Base-by-base conservation (phyloP, 2,888 invertebrate genomes). In the Imbricaverruca yamaguchii region DNA sequence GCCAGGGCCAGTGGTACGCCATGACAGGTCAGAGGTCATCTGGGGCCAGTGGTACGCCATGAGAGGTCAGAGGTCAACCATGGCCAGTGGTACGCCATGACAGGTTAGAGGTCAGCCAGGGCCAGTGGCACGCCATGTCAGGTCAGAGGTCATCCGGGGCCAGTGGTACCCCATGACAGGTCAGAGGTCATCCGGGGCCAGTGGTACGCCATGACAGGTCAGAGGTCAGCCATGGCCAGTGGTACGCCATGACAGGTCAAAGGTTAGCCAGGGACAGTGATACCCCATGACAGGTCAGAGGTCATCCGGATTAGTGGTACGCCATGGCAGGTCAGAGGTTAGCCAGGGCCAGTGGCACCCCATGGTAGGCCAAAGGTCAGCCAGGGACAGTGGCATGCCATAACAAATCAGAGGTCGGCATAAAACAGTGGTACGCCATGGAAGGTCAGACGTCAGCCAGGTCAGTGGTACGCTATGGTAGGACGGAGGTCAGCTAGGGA, bases 311-410 rank as follows among this genome's bases (percentile, higher is more conserved):
- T 3, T 4, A 39, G 63, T 9, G n/a, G 63, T n/a, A 63, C 10
- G n/a, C n/a, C 63, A n/a, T 18, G 63, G 4, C 63, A 63, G n/a
- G 63, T 63, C 63, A 63, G 63, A 6, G 63, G 10, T n/a, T 8
- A 21, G n/a, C 9, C 63, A n/a, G n/a, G n/a, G 63, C 21, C 63
- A 63, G 63, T 7, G n/a, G 21, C 4, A n/a, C 21, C n/a, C 21
- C 63, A 63, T 18, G n/a, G 6, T n/a, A 63, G 98, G 98, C 57
- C 93, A 39, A 4, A 39, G 39, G 39, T 39, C 39, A 39, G 39
- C 39, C 39, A 39, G 39, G 39, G 39, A 39, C 39, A 94, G 81
- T 98, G 98, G 98, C 97, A 98, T 87, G 97, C 97, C 80, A 98
- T 97, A 95, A 97, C 98, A 1, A 11, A 11, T 65, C 21, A 65